Evolutionary conservation across 2,888 invertebrate species (phyloP).

Genomic region (Drosophila paracracens): DNA sequence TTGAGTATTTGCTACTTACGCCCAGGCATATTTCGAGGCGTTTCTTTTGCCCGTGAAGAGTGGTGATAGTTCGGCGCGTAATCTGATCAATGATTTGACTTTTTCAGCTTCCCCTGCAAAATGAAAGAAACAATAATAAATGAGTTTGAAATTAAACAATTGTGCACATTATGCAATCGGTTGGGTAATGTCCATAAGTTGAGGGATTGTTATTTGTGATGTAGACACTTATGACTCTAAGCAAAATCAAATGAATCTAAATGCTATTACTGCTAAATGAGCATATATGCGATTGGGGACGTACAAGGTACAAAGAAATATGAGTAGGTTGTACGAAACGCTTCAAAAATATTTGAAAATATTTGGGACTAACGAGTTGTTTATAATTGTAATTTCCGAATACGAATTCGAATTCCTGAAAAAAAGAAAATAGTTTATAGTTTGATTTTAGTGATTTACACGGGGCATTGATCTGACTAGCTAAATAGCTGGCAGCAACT

Average conservation of each 20-base stretch:
- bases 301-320: neutral
- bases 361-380: neutral
- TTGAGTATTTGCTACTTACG: constrained; percentile 83
- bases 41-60: constrained; percentile 85
- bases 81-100: constrained; percentile 85
- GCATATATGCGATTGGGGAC: neutral
- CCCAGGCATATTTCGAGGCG: constrained; percentile 86
- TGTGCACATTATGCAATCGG: constrained; percentile 51
- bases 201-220: constrained; percentile 19
- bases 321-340: constrained; percentile 1
- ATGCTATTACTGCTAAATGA: constrained; percentile 17
- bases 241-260: constrained; percentile 7
- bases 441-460: constrained; percentile 29
- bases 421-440: neutral
- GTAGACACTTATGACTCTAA: constrained; percentile 4
- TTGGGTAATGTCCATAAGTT: constrained; percentile 26
- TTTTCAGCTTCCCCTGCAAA: constrained; percentile 85
- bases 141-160: constrained; percentile 46
- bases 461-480: constrained; percentile 60
- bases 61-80: constrained; percentile 85
- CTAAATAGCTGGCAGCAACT: constrained; percentile 43
- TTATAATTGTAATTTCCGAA: neutral
- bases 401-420: neutral
- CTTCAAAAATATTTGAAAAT: neutral
- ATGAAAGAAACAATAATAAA: constrained; percentile 28